Evolutionary conservation across 2,888 invertebrate species (phyloP), one percentile per base, ranked within the genome.

Genomic region (Erebia epiphron): DNA sequence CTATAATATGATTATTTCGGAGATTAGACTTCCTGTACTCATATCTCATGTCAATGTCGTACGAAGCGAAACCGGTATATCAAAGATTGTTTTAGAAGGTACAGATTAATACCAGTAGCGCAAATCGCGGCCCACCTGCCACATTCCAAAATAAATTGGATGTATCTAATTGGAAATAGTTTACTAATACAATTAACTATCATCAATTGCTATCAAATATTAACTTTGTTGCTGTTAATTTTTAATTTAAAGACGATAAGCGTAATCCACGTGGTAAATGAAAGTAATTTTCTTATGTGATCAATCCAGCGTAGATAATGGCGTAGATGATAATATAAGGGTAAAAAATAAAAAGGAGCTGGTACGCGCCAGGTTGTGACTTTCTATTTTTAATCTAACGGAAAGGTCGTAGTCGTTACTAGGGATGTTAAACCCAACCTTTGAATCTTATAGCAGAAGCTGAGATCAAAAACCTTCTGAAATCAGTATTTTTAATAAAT

Each of bases 321-420:
- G 83, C 62, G 82, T 81, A 81, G 82, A 83, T 87, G 85, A 83
- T 80, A 80, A 83, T 80, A 80, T 79, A 77, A 84, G 89, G 91
- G 87, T 88, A 89, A 90, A 88, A 77, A 91, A 90, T 87, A 89
- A 90, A 75, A 90, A 89, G 89, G 89, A 88, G 82, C 86, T 76
- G 73, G 83, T 84, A 84, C 85, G 86, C 84, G 83, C 82, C 86
- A 81, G 87, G 87, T 89, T 89, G 81, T 81, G 83, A 88, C 93
- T 93, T 93, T 93, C 93, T 93, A 93, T 93, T 93, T 92, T 92
- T 91, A 89, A 86, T 87, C 86, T 85, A 86, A 87, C 83, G 87
- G 88, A 86, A 87, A 90, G 91, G 91, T 87, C 86, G 88, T 85
- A 83, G 85, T 83, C 83, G 86, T 85, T 79, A 41, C 3, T 60